Evolutionary conservation across 1,140 invertebrate genomes (phyloP), one percentile per base, ranked within the genome.

Genomic region (Cepaea nemoralis): DNA sequence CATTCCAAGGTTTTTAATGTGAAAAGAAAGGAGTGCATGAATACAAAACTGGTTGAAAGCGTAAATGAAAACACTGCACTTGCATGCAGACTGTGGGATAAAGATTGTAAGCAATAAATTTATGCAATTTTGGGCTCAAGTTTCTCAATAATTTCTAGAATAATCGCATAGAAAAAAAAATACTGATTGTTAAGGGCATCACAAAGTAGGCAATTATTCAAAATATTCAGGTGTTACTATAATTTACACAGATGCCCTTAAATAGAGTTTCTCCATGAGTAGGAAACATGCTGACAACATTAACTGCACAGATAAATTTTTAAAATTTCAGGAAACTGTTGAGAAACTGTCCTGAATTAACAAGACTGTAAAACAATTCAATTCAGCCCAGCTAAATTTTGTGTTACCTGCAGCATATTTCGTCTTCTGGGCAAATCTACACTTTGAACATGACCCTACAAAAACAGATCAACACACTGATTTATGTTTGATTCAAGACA

Each of bases 391-490:
- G 59, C 27, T 63, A 63, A 63, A 63, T 31, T 55, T 63, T 63
- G 59, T 79, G 59, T 79, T 79, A 79, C 77, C 77, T 79, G 77
- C 31, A 79, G 63, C 3, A 27, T 22, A 79, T 69, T 79, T 33
- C 42, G 59, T 48, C 66, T 79, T 24, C 77, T 59, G 16, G 77
- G 77, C 39, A 79, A 79, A 69, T 79, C 77, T 79, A 79, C 77
- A 79, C 77, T 79, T 55, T 79, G 77, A 22, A 79, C 77, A 48
- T 67, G 48, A n/a, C 63, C 77, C 77, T 79, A 79, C 16, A 48
- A 27, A 40, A 79, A 79, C 27, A 69, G 48, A 66, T 27, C 75
- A 59, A 66, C 55, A 77, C 39, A 33, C 6, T 37, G 27, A 10
- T 75, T 75, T 35, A 40, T 73, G n/a, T 55, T 55, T 55, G 19